Evolutionary conservation across 2,113 vertebrate species (phyloP).

Genomic region (Sander vitreus): DNA sequence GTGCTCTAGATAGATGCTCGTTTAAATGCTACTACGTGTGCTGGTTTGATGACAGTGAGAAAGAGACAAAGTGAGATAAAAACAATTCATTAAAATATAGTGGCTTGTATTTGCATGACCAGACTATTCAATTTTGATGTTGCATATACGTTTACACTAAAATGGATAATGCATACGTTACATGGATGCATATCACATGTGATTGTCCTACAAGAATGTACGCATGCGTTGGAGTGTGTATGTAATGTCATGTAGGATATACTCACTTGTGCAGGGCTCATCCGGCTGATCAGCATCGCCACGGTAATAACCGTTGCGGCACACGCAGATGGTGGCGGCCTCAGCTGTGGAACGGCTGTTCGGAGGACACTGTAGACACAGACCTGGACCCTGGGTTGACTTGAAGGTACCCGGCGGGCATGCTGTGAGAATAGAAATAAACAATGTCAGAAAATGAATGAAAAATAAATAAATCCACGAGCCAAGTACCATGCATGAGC

Average conservation of each 20-base stretch:
- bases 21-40: slow-evolving; percentile 27
- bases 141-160: background rate
- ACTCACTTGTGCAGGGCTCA: slow-evolving; percentile 97
- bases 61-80: background rate
- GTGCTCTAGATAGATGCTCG: slow-evolving; percentile 6
- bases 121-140: slow-evolving; percentile 16
- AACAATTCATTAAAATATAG: background rate
- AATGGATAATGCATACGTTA: slow-evolving; percentile 3
- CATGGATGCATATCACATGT: background rate
- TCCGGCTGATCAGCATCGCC: slow-evolving; percentile 91
- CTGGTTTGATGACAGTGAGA: background rate
- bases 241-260: background rate
- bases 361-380: slow-evolving; percentile 91
- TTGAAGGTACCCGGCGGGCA: slow-evolving; percentile 97
- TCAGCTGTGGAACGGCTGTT: slow-evolving; percentile 95
- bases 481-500: background rate
- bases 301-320: slow-evolving; percentile 95
- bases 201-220: background rate
- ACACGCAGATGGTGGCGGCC: slow-evolving; percentile 91
- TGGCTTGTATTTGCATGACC: background rate
- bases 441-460: slow-evolving; percentile 14
- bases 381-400: slow-evolving; percentile 91
- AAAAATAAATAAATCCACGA: background rate
- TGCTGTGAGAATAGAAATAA: slow-evolving; percentile 81
- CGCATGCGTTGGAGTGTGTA: background rate